Percentiles rank a stretch among this genome's conserved stretches.
These are phyloP conservation scores for Drosophila arizonae DNA, from an alignment of 1,140 invertebrate species.

Conservation along the genomic window DNA sequence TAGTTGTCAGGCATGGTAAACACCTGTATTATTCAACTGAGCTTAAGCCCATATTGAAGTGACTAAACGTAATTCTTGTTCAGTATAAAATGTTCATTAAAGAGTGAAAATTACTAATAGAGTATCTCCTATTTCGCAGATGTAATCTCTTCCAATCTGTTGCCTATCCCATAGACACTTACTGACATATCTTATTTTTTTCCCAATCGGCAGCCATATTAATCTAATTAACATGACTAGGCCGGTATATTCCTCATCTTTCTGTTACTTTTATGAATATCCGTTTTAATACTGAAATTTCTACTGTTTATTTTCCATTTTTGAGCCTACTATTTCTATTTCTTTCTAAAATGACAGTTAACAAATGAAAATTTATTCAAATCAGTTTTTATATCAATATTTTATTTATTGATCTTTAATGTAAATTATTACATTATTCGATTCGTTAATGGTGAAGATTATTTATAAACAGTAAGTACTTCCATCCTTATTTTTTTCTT, in stretches of 20 bases:
- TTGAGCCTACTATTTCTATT: constrained; percentile 7
- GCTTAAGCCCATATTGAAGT: too few relatives aligned
- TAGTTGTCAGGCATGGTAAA: too few relatives aligned
- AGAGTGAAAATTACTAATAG: too few relatives aligned
- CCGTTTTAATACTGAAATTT: background rate
- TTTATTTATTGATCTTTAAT: background rate
- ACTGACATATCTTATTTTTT: background rate
- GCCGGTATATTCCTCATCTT: too few relatives aligned
- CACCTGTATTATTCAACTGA: too few relatives aligned
- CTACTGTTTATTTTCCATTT: background rate
- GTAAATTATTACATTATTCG: background rate
- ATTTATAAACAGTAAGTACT: constrained; percentile 11
- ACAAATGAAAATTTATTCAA: too few relatives aligned
- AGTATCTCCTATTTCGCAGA: too few relatives aligned
- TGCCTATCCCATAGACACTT: too few relatives aligned
- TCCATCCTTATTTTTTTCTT: background rate
- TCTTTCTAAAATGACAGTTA: background rate
- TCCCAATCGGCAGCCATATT: background rate
- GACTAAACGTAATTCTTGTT: too few relatives aligned
- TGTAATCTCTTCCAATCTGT: too few relatives aligned
- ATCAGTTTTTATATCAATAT: background rate
- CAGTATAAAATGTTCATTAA: too few relatives aligned
- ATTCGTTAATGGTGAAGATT: background rate
- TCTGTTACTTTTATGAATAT: background rate
- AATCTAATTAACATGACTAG: background rate